phyloP scores from a whole-genome alignment of 2,797 vertebrate genomes.

The Erethizon dorsatum region DNA sequence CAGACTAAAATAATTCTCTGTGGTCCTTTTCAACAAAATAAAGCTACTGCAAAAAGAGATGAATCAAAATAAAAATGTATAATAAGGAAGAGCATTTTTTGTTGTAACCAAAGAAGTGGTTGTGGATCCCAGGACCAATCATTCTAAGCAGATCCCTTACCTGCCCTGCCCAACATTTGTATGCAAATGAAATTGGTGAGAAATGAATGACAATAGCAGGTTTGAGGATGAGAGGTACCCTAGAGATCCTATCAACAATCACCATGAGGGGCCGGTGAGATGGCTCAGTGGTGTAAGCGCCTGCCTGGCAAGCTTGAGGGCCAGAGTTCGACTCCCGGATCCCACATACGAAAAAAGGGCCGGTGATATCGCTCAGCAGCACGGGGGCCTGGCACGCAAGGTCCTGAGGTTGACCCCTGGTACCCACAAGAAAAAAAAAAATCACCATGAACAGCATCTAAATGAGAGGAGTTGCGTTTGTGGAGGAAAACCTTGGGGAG shows the following conservation, averaged over 20 bases:
- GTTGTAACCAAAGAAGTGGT: neutral
- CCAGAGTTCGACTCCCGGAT: no score
- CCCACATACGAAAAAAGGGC: no score
- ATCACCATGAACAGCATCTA: neutral
- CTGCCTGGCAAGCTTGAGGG: no score
- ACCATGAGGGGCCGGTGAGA: neutral
- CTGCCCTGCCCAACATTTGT: neutral
- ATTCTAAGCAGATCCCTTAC: neutral
- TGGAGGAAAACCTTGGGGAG: neutral
- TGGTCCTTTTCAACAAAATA: slow-evolving; percentile 54
- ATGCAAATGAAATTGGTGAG: neutral
- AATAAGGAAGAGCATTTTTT: neutral
- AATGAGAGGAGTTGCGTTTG: no score
- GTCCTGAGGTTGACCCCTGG: no score
- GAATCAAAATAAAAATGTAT: neutral
- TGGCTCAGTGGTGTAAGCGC: no score
- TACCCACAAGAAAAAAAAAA: no score
- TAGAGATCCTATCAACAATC: neutral
- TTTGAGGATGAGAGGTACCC: neutral
- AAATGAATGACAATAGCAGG: neutral
- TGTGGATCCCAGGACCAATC: neutral
- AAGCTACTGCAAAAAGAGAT: slow-evolving; percentile 53
- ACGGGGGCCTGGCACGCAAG: no score
- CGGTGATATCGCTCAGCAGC: no score
- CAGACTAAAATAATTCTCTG: slow-evolving; percentile 27